These are phyloP conservation scores for Mesochorus sp. DNA, from an alignment of 2,888 invertebrate species.

Conservation along the genomic window DNA sequence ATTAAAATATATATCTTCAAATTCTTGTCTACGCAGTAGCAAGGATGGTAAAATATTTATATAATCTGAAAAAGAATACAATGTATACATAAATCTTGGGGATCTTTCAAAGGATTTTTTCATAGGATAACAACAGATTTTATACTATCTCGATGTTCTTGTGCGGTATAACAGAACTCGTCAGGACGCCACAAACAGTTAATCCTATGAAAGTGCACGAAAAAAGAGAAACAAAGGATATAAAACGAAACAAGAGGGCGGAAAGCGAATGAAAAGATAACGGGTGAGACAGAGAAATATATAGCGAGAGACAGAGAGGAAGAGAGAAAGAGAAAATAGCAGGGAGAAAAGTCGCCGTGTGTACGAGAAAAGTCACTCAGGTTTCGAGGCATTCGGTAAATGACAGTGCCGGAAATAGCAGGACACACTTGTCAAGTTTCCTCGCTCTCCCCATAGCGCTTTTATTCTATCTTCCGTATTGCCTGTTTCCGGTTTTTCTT, in stretches of 20 bases:
- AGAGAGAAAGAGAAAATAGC: conserved; percentile 11
- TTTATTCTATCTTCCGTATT: conserved; percentile 7
- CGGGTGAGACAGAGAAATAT: too few relatives aligned
- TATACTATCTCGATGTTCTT: conserved; percentile 1
- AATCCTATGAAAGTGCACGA: conserved; percentile 48
- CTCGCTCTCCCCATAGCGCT: conserved; percentile 5
- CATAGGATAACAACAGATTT: conserved; percentile 34
- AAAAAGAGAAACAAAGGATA: conserved; percentile 33
- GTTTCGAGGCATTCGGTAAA: conserved; percentile 50
- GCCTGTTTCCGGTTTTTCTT: conserved; percentile 2
- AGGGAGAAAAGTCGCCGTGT: conserved; percentile 10
- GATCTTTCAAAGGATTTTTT: conserved; percentile 23
- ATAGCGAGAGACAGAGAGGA: too few relatives aligned
- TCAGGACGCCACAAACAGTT: conserved; percentile 34
- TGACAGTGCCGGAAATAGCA: conserved; percentile 58
- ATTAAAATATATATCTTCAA: too few relatives aligned
- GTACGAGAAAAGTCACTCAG: conserved; percentile 64
- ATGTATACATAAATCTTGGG: background rate
- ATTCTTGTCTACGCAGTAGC: too few relatives aligned
- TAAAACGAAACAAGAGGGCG: background rate
- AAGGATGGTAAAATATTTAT: background rate
- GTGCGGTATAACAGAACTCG: conserved; percentile 11
- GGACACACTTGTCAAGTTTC: conserved; percentile 54
- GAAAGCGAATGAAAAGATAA: too few relatives aligned
- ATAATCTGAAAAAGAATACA: background rate